Base-by-base conservation (phyloP, 2,797 vertebrate genomes). In the Alexandromys oeconomus region DNA sequence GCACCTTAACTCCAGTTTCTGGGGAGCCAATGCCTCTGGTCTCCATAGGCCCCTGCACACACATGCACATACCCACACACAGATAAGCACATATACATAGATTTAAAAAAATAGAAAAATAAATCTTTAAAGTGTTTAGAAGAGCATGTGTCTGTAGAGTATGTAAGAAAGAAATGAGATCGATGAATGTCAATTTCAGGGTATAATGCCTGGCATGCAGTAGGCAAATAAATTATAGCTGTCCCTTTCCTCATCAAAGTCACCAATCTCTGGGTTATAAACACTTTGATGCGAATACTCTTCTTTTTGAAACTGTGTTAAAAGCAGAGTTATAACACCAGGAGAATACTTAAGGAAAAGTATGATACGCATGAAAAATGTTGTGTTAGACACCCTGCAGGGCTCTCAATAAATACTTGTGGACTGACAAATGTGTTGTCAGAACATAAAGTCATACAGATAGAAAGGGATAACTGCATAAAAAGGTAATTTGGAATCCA, bases 351-450 rank as follows among this genome's bases (percentile, higher is more conserved):
- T 93, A 89, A 86, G 69, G 81, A 93, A 93, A 93, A 94, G n/a
- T 65, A 59, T 81, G 63, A 90, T 91, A 63, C 25, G 6, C 67
- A 92, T 91, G 79, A 93, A 92, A 96, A 95, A 92, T 48, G 93
- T 57, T 89, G 13, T 27, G 17, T 76, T 65, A 69, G 84, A 43
- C 23, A 91, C 37, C 92, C 97, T 1, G 17, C 87, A 79, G 87
- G 79, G 73, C 85, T 96, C 95, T 96, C 96, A 76, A 57, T 94
- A 95, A 97, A 96, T 80, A 95, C 81, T 95, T 89, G 85, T 80
- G 87, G 89, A 95, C 87, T 92, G 95, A 96, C 92, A 96, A 96
- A 94, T 92, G 90, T 63, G 46, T 87, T 46, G 90, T 87, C 71
- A 76, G 76, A 80, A 21, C 74, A 89, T 88, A 95, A 96, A 95